Percentiles rank a stretch among this genome's conserved stretches.
phyloP scores from a whole-genome alignment of 2,888 invertebrate species.

The Esperia sulphurella region DNA sequence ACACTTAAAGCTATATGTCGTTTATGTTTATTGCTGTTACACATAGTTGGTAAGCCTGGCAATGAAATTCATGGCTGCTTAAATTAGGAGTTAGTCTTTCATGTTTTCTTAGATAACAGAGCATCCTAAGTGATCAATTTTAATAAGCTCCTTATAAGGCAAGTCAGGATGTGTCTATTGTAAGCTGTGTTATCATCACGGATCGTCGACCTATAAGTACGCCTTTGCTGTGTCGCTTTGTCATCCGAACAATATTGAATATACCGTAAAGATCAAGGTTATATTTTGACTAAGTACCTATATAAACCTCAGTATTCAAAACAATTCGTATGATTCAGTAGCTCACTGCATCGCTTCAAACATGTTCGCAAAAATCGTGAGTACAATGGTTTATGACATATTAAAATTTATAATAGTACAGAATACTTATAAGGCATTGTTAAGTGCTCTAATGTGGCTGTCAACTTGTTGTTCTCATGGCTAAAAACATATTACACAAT shows the following conservation, averaged over 20 bases:
- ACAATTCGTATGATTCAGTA: constrained; percentile 19
- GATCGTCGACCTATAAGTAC: constrained; percentile 40
- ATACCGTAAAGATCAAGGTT: constrained; percentile 52
- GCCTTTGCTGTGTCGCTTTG: constrained; percentile 31
- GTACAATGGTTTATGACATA: constrained; percentile 5
- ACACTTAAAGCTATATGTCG: constrained; percentile 29
- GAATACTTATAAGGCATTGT: no score
- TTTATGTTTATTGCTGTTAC: constrained; percentile 34
- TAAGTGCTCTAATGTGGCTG: no score
- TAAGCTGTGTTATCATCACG: constrained; percentile 21
- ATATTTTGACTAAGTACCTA: constrained; percentile 29
- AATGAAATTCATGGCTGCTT: background rate
- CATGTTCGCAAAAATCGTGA: constrained; percentile 24
- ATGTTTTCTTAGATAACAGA: background rate
- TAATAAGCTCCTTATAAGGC: constrained; percentile 28
- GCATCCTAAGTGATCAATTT: background rate
- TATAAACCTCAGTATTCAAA: constrained; percentile 37
- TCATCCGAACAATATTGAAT: constrained; percentile 36
- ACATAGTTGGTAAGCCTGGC: constrained; percentile 18
- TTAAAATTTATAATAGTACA: background rate
- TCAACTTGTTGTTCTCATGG: no score
- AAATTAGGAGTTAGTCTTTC: background rate
- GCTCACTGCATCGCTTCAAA: constrained; percentile 11
- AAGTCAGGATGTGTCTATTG: constrained; percentile 32
- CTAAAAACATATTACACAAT: no score